Evolutionary conservation across 1,140 invertebrate genomes (phyloP), one percentile per base, ranked within the genome.

Genomic region (Stratiolaelaps scimitus): DNA sequence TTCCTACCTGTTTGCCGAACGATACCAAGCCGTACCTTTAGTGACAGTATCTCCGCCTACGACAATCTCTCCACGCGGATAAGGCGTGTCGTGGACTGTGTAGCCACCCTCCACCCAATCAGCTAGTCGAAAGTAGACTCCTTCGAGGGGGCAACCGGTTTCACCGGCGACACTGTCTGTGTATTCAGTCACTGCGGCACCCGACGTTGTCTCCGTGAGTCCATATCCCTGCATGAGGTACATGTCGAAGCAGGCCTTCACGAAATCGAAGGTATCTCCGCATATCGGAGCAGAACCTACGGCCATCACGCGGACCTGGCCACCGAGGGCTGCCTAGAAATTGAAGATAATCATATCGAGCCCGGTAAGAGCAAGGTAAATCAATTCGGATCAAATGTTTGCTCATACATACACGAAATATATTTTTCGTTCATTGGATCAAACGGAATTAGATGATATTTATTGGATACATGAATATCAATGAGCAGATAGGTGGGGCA

Each of bases 221-320:
- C 94, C 95, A 78, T 98, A 72, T 10, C 94, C 95, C 75, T 95
- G 91, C 56, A 90, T 83, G 29, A 98, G 83, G 56, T 85, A 85
- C 45, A 88, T 85, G 74, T 92, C 95, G 26, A 98, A 81, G 74
- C 92, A 95, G 67, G 89, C 84, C 74, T 92, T 88, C 70, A 97
- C 89, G 75, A 96, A 94, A 71, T 87, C 84, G 74, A 98, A 93
- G 7, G 93, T 97, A 73, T 96, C 91, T 1, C 89, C 83, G n/a
- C 89, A 89, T 0, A 98, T 79, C 19, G 94, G 93, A 34, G 95
- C 95, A 67, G 94, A 92, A 65, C 95, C 95, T 19, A 83, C 83
- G 64, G 97, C 82, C 74, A 98, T 85, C 53, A 92, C 77, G 19
- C 91, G 80, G 30, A 98, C 78, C 43, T 81, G 79, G 5, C 94